Conservation (phyloP, 1,140 invertebrate species). For the Euwallacea fornicatus region DNA sequence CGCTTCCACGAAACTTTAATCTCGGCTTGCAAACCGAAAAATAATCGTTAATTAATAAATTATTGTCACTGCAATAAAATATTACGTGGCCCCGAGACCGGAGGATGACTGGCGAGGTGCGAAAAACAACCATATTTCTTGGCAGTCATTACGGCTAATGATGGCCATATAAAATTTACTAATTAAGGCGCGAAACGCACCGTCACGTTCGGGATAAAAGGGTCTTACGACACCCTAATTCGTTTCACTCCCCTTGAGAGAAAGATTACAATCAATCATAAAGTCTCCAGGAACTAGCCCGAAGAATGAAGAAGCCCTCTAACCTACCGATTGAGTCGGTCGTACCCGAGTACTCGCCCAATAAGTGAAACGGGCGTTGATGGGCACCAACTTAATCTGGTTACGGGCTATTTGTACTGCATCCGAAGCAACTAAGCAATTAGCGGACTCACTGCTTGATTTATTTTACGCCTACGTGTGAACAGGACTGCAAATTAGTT, state of each 20-base stretch:
- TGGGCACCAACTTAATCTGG: conserved; percentile 25
- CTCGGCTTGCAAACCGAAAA: no score
- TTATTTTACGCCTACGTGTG: conserved; percentile 31
- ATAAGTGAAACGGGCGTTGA: conserved; percentile 31
- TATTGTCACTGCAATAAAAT: conserved; percentile 1
- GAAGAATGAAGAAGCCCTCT: no score
- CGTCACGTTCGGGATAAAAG: conserved; percentile 21
- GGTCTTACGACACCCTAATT: conserved; percentile 14
- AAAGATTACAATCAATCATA: background rate
- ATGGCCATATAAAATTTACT: conserved; percentile 27
- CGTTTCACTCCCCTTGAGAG: conserved; percentile 9
- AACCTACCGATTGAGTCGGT: no score
- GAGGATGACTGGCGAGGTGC: conserved; percentile 12
- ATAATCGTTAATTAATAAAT: no score
- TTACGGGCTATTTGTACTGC: conserved; percentile 31
- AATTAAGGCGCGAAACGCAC: conserved; percentile 19
- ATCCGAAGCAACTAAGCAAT: conserved; percentile 26
- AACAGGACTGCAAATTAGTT: conserved; percentile 23
- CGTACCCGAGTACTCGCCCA: no score
- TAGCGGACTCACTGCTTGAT: conserved; percentile 21
- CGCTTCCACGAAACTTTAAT: no score
- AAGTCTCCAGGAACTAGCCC: no score
- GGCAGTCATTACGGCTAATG: conserved; percentile 28
- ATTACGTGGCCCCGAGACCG: background rate
- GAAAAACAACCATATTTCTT: conserved; percentile 20